Base-by-base conservation (phyloP, 2,888 invertebrate species). In the Plutella xylostella region DNA sequence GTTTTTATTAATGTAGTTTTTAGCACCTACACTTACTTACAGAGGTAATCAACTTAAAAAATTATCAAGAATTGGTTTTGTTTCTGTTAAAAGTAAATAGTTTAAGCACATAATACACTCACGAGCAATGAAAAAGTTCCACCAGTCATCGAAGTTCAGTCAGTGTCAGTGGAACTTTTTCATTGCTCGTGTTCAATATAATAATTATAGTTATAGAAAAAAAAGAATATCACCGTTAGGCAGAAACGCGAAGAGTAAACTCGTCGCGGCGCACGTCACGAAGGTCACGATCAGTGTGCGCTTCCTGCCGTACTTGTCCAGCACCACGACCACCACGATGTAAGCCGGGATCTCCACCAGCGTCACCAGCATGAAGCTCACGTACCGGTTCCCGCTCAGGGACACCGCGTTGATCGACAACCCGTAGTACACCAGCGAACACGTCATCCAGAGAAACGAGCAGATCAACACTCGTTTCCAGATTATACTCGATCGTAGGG, bases 381-480 rank as follows among this genome's bases (percentile, higher is more conserved):
- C 67, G 61, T 93, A 93, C 61, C 88, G 89, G 61, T 93, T 89
- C 11, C 90, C 91, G 52, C 89, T 88, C 46, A 94, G 69, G 0
- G 89, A 86, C 6, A 92, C 91, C 0, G 93, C 89, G 67, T 92
- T 92, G 45, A 94, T 84, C 0, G 92, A 91, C 33, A 94, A 63
- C 0, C 94, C 94, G 54, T 92, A 93, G 64, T 92, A 94, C 2
- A 93, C 89, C 47, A 93, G 86, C 0, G 91, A 90, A 57, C 91
- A 92, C 0, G 92, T 90, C 55, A 92, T 86, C 93, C 93, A 93
- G 55, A 92, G 86, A 55, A 92, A 88, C 14, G 90, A 90, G 50
- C 92, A 91, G 40, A 89, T 88, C 20, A 88, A 43, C 47, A 90
- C 58, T 42, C 90, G 75, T 35, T 87, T 71, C 61, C 88, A 76